phyloP scores from a whole-genome alignment of 1,140 invertebrate genomes.

The Polypedilum vanderplanki region DNA sequence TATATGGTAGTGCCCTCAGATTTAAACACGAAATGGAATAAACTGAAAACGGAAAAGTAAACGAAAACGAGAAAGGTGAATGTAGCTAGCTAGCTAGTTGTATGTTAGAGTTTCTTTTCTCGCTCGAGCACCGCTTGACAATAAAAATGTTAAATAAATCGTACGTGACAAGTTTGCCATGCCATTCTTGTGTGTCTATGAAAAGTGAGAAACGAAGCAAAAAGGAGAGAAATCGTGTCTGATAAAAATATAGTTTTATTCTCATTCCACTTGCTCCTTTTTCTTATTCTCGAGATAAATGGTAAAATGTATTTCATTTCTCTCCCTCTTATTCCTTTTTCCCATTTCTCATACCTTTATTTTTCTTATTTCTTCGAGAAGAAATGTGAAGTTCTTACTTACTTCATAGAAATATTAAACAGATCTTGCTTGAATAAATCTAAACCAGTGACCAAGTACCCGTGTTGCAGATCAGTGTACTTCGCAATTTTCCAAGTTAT shows the following conservation, averaged over 20 bases:
- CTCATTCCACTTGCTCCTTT: not conserved
- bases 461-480: too few relatives aligned
- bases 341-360: too few relatives aligned
- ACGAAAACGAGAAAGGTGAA: conserved; percentile 12
- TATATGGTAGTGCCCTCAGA: too few relatives aligned
- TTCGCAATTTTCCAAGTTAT: too few relatives aligned
- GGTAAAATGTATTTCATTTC: conserved; percentile 3
- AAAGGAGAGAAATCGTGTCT: not conserved
- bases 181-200: conserved; percentile 1
- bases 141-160: conserved; percentile 20
- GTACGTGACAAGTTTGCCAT: conserved; percentile 8
- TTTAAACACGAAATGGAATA: not conserved
- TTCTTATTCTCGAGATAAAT: not conserved
- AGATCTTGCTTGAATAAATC: too few relatives aligned
- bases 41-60: not conserved
- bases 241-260: conserved; percentile 11
- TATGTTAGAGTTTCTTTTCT: not conserved
- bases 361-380: too few relatives aligned
- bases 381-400: too few relatives aligned
- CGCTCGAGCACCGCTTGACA: conserved; percentile 15
- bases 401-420: too few relatives aligned
- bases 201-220: not conserved
- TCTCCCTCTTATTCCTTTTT: not conserved
- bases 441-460: too few relatives aligned
- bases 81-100: not conserved